Base-by-base conservation (phyloP, 2,888 invertebrate genomes). In the Encarsia formosa region DNA sequence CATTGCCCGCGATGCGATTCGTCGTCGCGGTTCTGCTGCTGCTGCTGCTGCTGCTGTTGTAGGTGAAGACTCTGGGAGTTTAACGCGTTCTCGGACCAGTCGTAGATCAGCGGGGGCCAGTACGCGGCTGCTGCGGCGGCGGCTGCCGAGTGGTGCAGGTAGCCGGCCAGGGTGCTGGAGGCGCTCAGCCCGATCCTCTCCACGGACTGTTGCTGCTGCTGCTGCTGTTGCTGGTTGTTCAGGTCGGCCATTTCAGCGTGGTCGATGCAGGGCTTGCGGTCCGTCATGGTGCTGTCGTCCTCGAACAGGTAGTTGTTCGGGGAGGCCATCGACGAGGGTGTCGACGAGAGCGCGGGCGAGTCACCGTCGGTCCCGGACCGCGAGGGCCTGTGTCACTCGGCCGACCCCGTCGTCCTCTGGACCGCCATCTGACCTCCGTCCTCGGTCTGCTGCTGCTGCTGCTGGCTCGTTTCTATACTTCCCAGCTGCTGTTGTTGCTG, bases 351-450 rank as follows among this genome's bases (percentile, higher is more conserved):
- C 51, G 72, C 68, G 32, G 73, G 68, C 47, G 72, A 71, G 2
- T 41, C n/a, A n/a, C n/a, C n/a, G n/a, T n/a, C 52, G 16, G 68
- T 68, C 66, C 66, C 73, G 71, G 73, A 73, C 67, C 71, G 62
- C 54, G 73, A n/a, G n/a, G n/a, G 68, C 73, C 71, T 70, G 69
- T 70, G 72, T 73, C 73, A 72, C 72, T 72, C 73, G 55, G 61
- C 49, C 59, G 51, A 39, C 29, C 15, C 19, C 38, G 34, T 11
- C 20, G 43, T 37, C 42, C 47, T 31, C 37, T 41, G 42, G 11
- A 4, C 9, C 24, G n/a, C 16, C 15, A 23, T 20, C 22, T 40
- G 24, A 9, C n/a, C 20, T 22, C 38, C 22, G n/a, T 22, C 22
- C 20, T 3, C 19, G 5, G 20, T 11, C 46, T 34, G 35, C 38